These are phyloP conservation scores for Prunella strophiata DNA, from an alignment of 2,797 vertebrate genomes.

Conservation along the genomic window DNA sequence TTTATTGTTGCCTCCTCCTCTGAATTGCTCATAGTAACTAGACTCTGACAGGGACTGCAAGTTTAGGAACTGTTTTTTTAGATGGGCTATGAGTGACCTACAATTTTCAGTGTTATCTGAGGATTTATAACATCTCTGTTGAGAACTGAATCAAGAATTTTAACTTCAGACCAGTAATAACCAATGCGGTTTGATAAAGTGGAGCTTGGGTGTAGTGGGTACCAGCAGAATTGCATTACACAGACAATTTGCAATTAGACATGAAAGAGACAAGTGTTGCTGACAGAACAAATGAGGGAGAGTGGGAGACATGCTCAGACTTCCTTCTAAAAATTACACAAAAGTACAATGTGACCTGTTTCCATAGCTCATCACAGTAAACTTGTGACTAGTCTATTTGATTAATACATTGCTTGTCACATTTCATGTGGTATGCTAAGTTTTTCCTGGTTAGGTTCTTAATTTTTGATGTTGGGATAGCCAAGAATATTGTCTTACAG, in stretches of 20 bases:
- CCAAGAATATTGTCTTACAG: neutral
- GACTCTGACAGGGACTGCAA: neutral
- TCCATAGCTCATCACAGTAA: neutral
- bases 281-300: neutral
- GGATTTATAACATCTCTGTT: slow-evolving; percentile 22
- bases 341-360: neutral
- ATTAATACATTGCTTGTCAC: neutral
- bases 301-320: neutral
- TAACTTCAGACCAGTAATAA: slow-evolving; percentile 42
- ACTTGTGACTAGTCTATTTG: neutral
- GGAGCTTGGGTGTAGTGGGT: neutral
- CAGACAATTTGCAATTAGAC: slow-evolving; percentile 41
- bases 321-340: slow-evolving; percentile 28
- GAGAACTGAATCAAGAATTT: slow-evolving; percentile 37
- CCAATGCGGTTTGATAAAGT: slow-evolving; percentile 39
- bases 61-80: slow-evolving; percentile 25
- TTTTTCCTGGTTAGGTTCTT: neutral
- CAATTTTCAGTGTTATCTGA: neutral
- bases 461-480: neutral
- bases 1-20: neutral
- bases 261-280: neutral
- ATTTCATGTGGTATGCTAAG: neutral
- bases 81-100: neutral
- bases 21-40: slow-evolving; percentile 45
- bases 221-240: neutral